Percentiles rank a stretch among this genome's conserved stretches.
phyloP scores from a whole-genome alignment of 1,140 invertebrate genomes.

The Pseudomyrmex flavicornis region DNA sequence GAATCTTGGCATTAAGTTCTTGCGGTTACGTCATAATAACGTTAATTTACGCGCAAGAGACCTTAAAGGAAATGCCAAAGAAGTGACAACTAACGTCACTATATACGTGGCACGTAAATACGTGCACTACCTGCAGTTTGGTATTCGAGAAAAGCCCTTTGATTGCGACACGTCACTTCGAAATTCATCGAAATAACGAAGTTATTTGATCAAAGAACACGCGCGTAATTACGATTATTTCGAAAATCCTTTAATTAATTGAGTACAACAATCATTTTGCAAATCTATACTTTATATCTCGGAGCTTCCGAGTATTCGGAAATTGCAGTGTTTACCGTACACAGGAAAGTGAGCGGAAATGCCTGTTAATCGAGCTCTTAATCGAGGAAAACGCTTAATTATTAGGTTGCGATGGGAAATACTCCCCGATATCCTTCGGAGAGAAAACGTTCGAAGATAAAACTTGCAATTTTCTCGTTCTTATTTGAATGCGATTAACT shows the following conservation, averaged over 20 bases:
- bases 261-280: too few relatives aligned
- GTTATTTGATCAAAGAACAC: slow-evolving; percentile 33
- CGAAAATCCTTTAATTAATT: slow-evolving; percentile 3
- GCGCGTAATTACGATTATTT: slow-evolving; percentile 1
- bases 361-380: background rate
- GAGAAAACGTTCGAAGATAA: background rate
- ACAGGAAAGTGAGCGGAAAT: background rate
- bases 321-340: background rate
- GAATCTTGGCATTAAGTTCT: background rate
- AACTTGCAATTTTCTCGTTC: slow-evolving; percentile 6
- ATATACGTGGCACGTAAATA: slow-evolving; percentile 22
- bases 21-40: slow-evolving; percentile 36
- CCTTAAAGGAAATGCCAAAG: slow-evolving; percentile 40
- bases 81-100: slow-evolving; percentile 36
- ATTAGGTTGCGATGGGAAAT: background rate
- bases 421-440: background rate
- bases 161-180: slow-evolving; percentile 11
- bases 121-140: slow-evolving; percentile 33
- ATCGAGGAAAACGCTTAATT: slow-evolving; percentile 4
- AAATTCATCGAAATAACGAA: background rate
- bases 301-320: background rate
- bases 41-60: slow-evolving; percentile 19
- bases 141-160: slow-evolving; percentile 29
- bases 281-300: background rate
- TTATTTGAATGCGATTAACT: slow-evolving; percentile 13